These are phyloP conservation scores for Iphiclides podalirius DNA, from an alignment of 2,888 invertebrate genomes.

Conservation along the genomic window DNA sequence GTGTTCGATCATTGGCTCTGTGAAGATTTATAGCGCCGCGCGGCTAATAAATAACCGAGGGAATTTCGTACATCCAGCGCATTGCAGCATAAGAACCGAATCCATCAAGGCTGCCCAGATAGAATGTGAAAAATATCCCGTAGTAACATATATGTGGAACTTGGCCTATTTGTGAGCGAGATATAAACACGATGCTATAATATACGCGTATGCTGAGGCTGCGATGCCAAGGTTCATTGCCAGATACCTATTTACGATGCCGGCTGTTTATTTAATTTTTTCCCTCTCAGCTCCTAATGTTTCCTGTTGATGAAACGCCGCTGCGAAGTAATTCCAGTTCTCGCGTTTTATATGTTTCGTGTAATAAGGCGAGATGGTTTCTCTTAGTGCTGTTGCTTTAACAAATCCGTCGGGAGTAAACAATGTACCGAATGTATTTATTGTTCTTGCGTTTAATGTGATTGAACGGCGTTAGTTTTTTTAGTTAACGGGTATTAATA, in stretches of 20 bases:
- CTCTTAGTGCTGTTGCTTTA: background rate
- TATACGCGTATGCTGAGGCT: too few species aligned
- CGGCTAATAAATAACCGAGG: conserved; percentile 1
- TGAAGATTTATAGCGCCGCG: background rate
- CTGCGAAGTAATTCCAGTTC: background rate
- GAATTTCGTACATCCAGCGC: too few species aligned
- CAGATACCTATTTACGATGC: conserved; percentile 37
- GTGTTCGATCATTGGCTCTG: background rate
- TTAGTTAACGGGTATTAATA: background rate
- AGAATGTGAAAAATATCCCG: conserved; percentile 9
- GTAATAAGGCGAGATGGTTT: background rate
- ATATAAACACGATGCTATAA: conserved; percentile 28
- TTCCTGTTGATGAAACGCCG: conserved; percentile 42
- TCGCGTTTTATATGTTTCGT: background rate
- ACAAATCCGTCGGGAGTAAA: background rate
- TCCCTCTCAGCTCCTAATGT: conserved; percentile 26
- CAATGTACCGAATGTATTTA: background rate
- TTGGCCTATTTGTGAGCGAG: conserved; percentile 29
- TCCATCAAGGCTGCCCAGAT: conserved; percentile 8
- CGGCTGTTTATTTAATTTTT: conserved; percentile 42
- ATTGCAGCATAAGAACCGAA: conserved; percentile 10
- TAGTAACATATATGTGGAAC: conserved; percentile 27
- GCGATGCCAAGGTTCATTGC: conserved; percentile 37
- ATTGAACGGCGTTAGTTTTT: background rate
- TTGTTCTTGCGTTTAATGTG: background rate